Conservation (phyloP, 1,140 invertebrate species). For the Orius insidiosus region DNA sequence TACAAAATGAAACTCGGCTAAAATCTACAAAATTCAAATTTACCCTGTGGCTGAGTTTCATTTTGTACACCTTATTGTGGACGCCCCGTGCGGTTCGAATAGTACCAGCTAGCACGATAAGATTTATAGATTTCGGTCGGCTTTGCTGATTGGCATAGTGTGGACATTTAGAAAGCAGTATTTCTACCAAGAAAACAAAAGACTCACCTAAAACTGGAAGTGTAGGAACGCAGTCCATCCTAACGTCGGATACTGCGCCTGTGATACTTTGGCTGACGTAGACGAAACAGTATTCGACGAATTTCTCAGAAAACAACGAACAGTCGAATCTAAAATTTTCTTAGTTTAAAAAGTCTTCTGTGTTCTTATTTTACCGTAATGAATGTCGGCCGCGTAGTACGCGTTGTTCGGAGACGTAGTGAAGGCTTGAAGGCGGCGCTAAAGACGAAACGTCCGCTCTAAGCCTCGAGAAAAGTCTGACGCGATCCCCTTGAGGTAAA, state of each 20-base stretch:
- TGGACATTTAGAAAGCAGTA: too few relatives aligned
- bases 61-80: too few relatives aligned
- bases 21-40: too few relatives aligned
- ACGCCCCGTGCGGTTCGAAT: too few relatives aligned
- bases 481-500: conserved; percentile 49
- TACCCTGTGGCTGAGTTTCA: too few relatives aligned
- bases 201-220: conserved; percentile 54
- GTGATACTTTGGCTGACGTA: conserved; percentile 67
- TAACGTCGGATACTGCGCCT: conserved; percentile 60
- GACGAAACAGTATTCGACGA: conserved; percentile 69
- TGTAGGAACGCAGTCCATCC: conserved; percentile 63
- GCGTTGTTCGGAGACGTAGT: conserved; percentile 45
- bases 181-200: too few relatives aligned
- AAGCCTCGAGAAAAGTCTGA: conserved; percentile 51
- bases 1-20: too few relatives aligned
- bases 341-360: too few relatives aligned
- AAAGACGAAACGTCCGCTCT: conserved; percentile 41
- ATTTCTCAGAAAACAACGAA: conserved; percentile 62
- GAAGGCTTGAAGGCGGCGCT: conserved; percentile 34
- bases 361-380: conserved; percentile 26
- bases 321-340: conserved; percentile 52
- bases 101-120: too few relatives aligned
- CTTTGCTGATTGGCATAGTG: too few relatives aligned
- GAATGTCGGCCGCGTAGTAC: conserved; percentile 47
- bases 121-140: too few relatives aligned